Percentiles rank a stretch among this genome's conserved stretches.
Evolutionary conservation across 2,113 vertebrate species (phyloP).

Genomic region (Salvelinus alpinus): DNA sequence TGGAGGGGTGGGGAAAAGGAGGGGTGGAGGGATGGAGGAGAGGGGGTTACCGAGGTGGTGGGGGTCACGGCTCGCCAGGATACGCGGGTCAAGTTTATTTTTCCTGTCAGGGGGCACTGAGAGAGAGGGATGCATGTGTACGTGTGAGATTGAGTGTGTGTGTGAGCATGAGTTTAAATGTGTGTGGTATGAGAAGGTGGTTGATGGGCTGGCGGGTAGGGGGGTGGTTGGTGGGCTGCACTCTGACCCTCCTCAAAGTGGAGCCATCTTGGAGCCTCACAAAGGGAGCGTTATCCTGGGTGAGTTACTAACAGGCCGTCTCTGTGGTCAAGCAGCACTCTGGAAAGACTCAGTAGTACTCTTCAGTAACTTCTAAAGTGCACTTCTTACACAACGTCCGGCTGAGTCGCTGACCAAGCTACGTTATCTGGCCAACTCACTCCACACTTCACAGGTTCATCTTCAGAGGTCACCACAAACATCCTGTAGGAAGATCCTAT

Average conservation of each 20-base stretch:
- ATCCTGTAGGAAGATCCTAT: slow-evolving; percentile 52
- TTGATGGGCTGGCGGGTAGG: slow-evolving; percentile 26
- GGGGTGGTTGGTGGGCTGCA: slow-evolving; percentile 30
- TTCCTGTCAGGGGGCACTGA: slow-evolving; percentile 51
- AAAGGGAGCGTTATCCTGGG: background rate
- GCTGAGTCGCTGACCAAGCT: background rate
- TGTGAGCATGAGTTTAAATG: background rate
- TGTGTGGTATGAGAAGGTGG: slow-evolving; percentile 23
- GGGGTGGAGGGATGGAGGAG: slow-evolving; percentile 33
- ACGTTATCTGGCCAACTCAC: slow-evolving; percentile 16
- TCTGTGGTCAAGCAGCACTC: background rate
- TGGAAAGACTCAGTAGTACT: background rate
- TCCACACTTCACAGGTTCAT: slow-evolving; percentile 41
- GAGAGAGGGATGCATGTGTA: slow-evolving; percentile 24
- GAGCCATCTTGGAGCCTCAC: background rate
- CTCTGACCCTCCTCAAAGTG: background rate
- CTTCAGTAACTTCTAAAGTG: background rate
- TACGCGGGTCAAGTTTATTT: slow-evolving; percentile 77
- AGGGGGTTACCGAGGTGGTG: slow-evolving; percentile 14
- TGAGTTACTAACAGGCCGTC: background rate
- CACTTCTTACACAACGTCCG: no score
- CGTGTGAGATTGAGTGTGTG: slow-evolving; percentile 4
- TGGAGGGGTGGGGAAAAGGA: slow-evolving; percentile 14
- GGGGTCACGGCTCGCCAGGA: slow-evolving; percentile 63
- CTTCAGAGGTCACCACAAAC: slow-evolving; percentile 57